Evolutionary conservation across 2,797 vertebrate species (phyloP), one percentile per base, ranked within the genome.

Genomic region (Capromys pilorides): DNA sequence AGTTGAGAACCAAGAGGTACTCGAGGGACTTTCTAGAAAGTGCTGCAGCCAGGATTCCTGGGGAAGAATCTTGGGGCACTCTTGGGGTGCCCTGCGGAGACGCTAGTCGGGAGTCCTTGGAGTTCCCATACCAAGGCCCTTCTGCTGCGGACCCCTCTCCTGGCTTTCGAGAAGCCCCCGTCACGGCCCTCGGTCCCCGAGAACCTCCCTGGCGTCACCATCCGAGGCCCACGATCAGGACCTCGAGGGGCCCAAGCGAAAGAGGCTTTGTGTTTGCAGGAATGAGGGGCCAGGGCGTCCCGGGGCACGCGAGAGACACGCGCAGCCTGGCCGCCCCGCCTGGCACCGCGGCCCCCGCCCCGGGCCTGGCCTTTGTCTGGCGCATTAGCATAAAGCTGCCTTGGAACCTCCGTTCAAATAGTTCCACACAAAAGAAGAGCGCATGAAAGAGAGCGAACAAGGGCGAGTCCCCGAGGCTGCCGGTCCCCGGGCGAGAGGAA

Each of bases 311-410:
- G 97, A 97, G 95, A 93, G 97, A 92, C 97, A 98, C 97, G 97
- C 97, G 97, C 96, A 94, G 93, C 85, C 84, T 57, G 66, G 79
- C 84, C 10, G 66, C 86, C 62, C 86, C 66, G 90, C 93, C 95
- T 94, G 45, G 59, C 84, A 89, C 88, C 19, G 64, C 18, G 95
- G 94, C 96, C 90, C 93, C 95, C 88, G 89, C 96, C 95, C 94
- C 73, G 97, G 98, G 98, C 98, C 98, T 97, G 96, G 97, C 97
- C 98, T 99, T 99, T 99, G 99, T 99, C 98, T 98, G 21, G 94
- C 97, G 97, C 94, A 99, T 99, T 99, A 99, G 99, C 99, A 99
- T 99, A 99, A 99, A 99, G 99, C 99, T 99, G 99, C 99, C 98
- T 97, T 97, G 98, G 99, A 98, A 98, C 98, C 97, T 98, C 98